Conservation (phyloP, 2,113 vertebrate species). For the Cercopithecus mona region DNA sequence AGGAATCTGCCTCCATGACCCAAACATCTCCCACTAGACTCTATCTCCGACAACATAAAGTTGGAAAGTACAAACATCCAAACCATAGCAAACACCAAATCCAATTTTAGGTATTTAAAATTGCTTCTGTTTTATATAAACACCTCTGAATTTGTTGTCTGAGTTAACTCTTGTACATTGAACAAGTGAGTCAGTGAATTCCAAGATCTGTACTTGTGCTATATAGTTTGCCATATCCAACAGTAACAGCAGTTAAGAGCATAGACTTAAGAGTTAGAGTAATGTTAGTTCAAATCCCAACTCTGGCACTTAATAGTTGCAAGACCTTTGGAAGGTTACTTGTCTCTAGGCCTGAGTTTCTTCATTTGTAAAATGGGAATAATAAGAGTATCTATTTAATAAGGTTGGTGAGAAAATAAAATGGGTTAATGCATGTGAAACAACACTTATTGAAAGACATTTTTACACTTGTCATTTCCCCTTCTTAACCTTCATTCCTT, state of each 20-base stretch:
- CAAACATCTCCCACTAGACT: background rate
- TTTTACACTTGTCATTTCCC: background rate
- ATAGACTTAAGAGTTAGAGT: background rate
- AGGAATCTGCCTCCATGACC: background rate
- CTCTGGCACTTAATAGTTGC: background rate
- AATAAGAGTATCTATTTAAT: background rate
- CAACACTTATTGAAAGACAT: background rate
- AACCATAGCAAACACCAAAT: background rate
- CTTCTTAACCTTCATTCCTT: background rate
- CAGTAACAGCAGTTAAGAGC: background rate
- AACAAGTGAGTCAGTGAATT: background rate
- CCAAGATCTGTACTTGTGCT: background rate
- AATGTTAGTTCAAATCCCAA: background rate
- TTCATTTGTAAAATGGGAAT: background rate
- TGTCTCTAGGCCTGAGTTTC: background rate
- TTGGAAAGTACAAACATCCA: background rate
- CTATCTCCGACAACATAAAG: background rate
- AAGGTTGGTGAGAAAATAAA: background rate
- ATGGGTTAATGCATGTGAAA: background rate
- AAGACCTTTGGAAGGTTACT: background rate
- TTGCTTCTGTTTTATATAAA: background rate
- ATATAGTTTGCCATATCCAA: background rate
- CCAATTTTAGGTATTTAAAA: background rate
- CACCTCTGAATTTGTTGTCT: background rate
- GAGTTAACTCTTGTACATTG: background rate